A percentile compares a stretch with the other conserved stretches of the same genome.
Evolutionary conservation across 2,888 invertebrate species (phyloP).

Genomic region (Nysson spinosus): DNA sequence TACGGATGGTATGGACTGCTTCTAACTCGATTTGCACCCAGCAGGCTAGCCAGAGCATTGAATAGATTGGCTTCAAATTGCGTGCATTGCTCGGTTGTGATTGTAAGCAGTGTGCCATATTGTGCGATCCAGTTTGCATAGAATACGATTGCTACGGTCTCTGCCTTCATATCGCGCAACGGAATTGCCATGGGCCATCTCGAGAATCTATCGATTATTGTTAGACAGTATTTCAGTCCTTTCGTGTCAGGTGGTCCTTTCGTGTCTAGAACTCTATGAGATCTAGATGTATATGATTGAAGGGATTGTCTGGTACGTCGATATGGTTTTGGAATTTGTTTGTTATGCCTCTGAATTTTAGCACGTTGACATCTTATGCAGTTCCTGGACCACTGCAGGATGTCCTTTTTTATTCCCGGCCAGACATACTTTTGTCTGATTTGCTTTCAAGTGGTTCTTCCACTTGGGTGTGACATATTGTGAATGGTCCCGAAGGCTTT

Average conservation of each 20-base stretch:
- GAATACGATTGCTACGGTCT: conserved; percentile 61
- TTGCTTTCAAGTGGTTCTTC: too few species aligned
- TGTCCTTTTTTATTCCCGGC: too few species aligned
- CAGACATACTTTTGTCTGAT: too few species aligned
- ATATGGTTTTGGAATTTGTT: too few species aligned
- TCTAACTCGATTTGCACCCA: conserved; percentile 31
- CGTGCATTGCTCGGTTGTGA: conserved; percentile 66
- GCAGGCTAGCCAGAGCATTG: conserved; percentile 23
- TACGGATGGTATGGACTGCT: conserved; percentile 53
- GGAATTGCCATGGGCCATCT: conserved; percentile 67
- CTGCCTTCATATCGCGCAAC: conserved; percentile 61
- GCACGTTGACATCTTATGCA: too few species aligned
- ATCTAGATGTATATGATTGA: not conserved
- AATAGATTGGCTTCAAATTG: conserved; percentile 62
- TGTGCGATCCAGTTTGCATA: conserved; percentile 61
- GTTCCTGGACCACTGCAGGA: too few species aligned
- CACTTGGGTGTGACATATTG: too few species aligned
- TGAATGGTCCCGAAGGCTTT: too few species aligned
- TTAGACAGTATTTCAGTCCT: not conserved
- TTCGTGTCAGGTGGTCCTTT: too few species aligned
- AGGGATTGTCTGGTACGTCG: not conserved
- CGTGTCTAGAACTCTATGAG: not conserved
- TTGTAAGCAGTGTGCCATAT: conserved; percentile 62
- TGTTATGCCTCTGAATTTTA: too few species aligned
- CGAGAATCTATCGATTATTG: not conserved